Percentiles rank a stretch among this genome's conserved stretches.
phyloP scores from a whole-genome alignment of 2,113 vertebrate species.

The Colistium nudipinnis region DNA sequence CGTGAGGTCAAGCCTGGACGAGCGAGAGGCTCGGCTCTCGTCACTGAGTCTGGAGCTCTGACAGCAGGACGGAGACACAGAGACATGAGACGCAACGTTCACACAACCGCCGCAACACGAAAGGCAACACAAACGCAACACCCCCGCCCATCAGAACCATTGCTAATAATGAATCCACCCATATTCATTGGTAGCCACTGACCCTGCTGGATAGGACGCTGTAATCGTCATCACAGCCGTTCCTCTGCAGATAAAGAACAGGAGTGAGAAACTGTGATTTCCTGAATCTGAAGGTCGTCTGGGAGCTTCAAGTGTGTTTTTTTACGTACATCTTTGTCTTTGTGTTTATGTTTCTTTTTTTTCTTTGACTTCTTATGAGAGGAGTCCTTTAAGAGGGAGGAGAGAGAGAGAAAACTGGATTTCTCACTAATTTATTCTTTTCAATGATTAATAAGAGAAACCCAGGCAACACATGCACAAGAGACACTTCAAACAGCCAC shows the following conservation, averaged over 20 bases:
- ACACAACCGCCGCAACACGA: background rate
- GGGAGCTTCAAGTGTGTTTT: background rate
- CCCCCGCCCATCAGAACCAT: too few relatives aligned
- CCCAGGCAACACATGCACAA: background rate
- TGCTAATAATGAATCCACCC: too few relatives aligned
- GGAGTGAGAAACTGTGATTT: slow-evolving; percentile 6
- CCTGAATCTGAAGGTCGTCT: background rate
- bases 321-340: slow-evolving; percentile 79
- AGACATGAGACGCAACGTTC: background rate
- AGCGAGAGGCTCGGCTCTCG: slow-evolving; percentile 62
- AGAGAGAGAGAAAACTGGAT: slow-evolving; percentile 1
- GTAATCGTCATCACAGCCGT: slow-evolving; percentile 84
- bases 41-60: slow-evolving; percentile 76
- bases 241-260: slow-evolving; percentile 81
- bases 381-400: slow-evolving; percentile 64
- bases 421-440: background rate
- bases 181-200: too few relatives aligned
- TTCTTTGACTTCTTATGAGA: slow-evolving; percentile 80
- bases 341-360: slow-evolving; percentile 81
- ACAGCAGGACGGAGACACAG: slow-evolving; percentile 11
- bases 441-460: background rate
- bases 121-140: too few relatives aligned
- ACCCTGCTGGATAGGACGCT: slow-evolving; percentile 89
- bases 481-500: background rate
- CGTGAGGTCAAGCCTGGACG: slow-evolving; percentile 59